Conservation (phyloP, 1,140 invertebrate species). For the Magallana gigas region DNA sequence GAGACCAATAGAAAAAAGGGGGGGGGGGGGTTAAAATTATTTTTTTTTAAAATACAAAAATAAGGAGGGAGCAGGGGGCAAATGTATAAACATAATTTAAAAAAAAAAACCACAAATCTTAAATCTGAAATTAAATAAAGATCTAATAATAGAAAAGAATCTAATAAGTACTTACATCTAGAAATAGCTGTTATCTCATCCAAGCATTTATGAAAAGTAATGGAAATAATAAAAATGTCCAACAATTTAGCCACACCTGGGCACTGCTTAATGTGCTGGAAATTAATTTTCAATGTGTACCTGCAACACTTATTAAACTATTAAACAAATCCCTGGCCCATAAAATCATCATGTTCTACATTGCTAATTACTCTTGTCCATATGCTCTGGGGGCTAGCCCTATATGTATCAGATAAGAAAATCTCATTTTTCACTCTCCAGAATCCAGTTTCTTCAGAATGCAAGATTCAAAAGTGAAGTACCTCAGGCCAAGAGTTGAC, state of each 20-base stretch:
- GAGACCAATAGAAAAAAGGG: neutral
- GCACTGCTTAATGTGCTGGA: neutral
- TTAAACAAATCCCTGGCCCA: conserved; percentile 14
- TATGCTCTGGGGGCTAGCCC: conserved; percentile 11
- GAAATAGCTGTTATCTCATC: neutral
- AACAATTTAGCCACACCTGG: neutral
- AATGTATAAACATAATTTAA: no score
- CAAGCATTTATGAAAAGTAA: neutral
- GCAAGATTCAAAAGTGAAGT: conserved; percentile 6
- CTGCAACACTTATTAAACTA: conserved; percentile 1
- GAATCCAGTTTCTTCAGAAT: conserved; percentile 20
- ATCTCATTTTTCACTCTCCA: conserved; percentile 34
- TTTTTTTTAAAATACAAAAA: neutral
- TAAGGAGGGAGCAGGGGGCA: no score
- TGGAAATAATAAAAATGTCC: neutral
- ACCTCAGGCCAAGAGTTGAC: conserved; percentile 9
- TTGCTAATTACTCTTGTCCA: conserved; percentile 19
- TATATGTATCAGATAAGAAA: conserved; percentile 26
- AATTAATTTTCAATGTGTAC: conserved; percentile 29
- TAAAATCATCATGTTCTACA: conserved; percentile 30
- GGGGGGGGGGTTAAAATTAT: neutral
- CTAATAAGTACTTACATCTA: conserved; percentile 8
- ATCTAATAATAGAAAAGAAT: neutral
- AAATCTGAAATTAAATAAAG: neutral
- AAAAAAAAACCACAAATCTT: no score